phyloP scores from a whole-genome alignment of 2,888 invertebrate species.

The Amphipoea lucens region DNA sequence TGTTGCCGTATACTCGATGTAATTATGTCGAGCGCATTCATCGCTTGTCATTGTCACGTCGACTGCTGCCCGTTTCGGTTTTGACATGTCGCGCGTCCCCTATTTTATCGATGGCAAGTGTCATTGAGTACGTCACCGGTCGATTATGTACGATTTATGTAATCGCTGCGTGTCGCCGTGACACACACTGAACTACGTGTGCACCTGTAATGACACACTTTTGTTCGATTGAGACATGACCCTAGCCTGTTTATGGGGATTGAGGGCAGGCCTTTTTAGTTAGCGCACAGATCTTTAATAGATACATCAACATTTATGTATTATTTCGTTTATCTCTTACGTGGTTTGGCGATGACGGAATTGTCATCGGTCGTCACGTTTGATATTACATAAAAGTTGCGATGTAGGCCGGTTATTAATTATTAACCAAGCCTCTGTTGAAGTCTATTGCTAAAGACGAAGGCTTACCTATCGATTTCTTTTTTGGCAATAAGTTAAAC shows the following conservation, averaged over 20 bases:
- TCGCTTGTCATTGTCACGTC: constrained; percentile 45
- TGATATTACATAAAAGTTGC: constrained; percentile 36
- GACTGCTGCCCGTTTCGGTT: constrained; percentile 10
- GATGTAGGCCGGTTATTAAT: constrained; percentile 12
- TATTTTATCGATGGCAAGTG: constrained; percentile 44
- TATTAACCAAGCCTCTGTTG: neutral
- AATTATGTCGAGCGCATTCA: constrained; percentile 12
- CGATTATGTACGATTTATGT: constrained; percentile 71
- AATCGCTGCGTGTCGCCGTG: constrained; percentile 61
- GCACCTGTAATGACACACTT: constrained; percentile 70
- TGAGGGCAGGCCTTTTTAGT: constrained; percentile 56
- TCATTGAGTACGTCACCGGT: constrained; percentile 60
- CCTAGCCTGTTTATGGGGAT: constrained; percentile 50
- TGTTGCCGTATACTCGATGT: constrained; percentile 6
- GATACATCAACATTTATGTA: constrained; percentile 1
- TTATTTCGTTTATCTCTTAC: constrained; percentile 41
- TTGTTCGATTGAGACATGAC: constrained; percentile 65
- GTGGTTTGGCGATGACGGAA: neutral
- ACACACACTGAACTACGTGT: constrained; percentile 49
- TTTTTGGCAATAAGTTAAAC: neutral
- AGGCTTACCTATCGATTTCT: neutral
- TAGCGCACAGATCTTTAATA: constrained; percentile 41
- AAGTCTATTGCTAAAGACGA: neutral
- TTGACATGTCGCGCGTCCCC: constrained; percentile 30
- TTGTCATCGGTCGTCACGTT: constrained; percentile 23